Conservation (phyloP, 1,140 invertebrate species). For the Colletes latitarsis region DNA sequence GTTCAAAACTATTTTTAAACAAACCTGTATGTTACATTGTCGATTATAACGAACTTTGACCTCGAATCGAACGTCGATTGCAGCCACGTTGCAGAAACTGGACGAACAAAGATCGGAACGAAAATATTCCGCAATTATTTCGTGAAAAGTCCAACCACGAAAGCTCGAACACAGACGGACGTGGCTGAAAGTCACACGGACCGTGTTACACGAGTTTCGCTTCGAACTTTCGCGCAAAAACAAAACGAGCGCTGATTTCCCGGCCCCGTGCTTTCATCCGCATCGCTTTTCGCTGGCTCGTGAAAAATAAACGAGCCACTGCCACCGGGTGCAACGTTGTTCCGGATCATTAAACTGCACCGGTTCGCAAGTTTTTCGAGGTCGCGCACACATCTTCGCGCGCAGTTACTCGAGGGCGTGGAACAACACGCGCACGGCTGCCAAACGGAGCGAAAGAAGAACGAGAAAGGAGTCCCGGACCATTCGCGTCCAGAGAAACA, state of each 20-base stretch:
- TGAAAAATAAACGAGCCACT: conserved; percentile 60
- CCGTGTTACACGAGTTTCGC: neutral
- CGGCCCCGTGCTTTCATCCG: neutral
- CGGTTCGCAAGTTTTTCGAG: conserved; percentile 59
- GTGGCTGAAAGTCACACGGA: neutral
- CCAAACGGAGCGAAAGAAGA: neutral
- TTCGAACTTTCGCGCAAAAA: neutral
- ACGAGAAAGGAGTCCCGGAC: neutral
- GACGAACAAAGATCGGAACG: no score
- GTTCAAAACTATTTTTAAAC: no score
- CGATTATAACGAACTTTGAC: no score
- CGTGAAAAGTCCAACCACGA: neutral
- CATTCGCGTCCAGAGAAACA: neutral
- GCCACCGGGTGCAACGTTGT: conserved; percentile 59
- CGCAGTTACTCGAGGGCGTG: neutral
- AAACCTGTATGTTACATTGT: no score
- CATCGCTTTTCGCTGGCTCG: conserved; percentile 30
- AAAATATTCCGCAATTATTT: no score
- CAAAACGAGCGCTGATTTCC: conserved; percentile 10
- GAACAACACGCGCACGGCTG: conserved; percentile 16
- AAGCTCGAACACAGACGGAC: no score
- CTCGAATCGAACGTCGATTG: no score
- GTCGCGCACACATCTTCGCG: conserved; percentile 31
- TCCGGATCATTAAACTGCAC: conserved; percentile 61
- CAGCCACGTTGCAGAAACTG: no score